phyloP scores from a whole-genome alignment of 2,888 invertebrate genomes.

The Chloromyia formosa region DNA sequence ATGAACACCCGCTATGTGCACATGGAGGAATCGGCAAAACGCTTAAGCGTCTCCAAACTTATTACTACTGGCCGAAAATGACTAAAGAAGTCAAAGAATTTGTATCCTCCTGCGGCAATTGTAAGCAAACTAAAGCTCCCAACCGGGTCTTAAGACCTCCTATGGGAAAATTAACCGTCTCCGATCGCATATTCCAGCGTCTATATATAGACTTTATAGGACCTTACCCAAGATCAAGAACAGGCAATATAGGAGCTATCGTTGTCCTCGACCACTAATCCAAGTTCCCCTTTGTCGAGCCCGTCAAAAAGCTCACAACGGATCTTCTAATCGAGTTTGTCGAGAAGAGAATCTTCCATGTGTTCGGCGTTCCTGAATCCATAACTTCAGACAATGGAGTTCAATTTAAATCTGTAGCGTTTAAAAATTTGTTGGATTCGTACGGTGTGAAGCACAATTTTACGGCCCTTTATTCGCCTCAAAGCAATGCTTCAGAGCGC shows the following conservation, averaged over 20 bases:
- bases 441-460: too few relatives aligned
- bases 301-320: slow-evolving; percentile 43
- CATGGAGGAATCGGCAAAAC: too few relatives aligned
- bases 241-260: slow-evolving; percentile 42
- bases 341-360: slow-evolving; percentile 51
- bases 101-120: slow-evolving; percentile 36
- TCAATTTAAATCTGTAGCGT: slow-evolving; percentile 51
- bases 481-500: too few relatives aligned
- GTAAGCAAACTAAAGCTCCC: slow-evolving; percentile 41
- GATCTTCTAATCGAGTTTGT: slow-evolving; percentile 44
- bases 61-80: slow-evolving; percentile 51
- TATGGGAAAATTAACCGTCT: too few relatives aligned
- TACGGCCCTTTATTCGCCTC: too few relatives aligned
- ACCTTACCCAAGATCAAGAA: slow-evolving; percentile 48
- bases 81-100: too few relatives aligned
- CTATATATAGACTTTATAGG: too few relatives aligned
- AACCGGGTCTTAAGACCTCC: too few relatives aligned
- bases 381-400: slow-evolving; percentile 54
- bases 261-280: slow-evolving; percentile 49
- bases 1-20: neutral
- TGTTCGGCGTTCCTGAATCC: too few relatives aligned
- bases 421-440: slow-evolving; percentile 43
- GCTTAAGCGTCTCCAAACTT: neutral
- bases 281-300: slow-evolving; percentile 47
- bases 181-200: too few relatives aligned